A percentile compares a stretch with the other conserved stretches of the same genome.
These are phyloP conservation scores for Mirounga angustirostris DNA, from an alignment of 2,113 vertebrate species.

Conservation along the genomic window DNA sequence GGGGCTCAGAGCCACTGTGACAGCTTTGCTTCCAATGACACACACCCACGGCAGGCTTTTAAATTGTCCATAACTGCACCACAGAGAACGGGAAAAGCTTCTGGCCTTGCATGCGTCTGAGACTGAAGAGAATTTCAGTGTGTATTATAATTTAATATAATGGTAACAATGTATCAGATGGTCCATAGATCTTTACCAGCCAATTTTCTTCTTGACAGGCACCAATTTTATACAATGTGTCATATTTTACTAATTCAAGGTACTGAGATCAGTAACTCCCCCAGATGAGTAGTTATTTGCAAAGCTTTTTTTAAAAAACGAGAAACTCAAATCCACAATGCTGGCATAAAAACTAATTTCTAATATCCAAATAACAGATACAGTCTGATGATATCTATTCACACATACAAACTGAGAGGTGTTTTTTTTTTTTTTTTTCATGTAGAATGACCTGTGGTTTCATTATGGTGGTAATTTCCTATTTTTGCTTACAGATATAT, in stretches of 20 bases:
- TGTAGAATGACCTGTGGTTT: neutral
- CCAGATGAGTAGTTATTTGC: neutral
- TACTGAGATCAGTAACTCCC: neutral
- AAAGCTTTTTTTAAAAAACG: neutral
- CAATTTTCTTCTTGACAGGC: slow-evolving; percentile 50
- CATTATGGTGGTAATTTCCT: neutral
- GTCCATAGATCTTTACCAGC: neutral
- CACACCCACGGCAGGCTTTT: neutral
- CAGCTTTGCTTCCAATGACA: neutral
- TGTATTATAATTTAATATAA: neutral
- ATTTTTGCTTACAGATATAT: neutral
- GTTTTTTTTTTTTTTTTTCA: neutral
- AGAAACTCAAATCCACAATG: slow-evolving; percentile 29
- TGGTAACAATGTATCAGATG: neutral
- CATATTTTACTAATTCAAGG: slow-evolving; percentile 5
- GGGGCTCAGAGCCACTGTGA: fast-evolving
- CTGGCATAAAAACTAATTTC: neutral
- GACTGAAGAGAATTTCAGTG: neutral
- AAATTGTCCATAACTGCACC: fast-evolving
- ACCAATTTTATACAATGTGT: neutral
- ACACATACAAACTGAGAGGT: neutral
- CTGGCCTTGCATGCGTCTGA: neutral
- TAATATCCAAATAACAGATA: neutral
- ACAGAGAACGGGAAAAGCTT: neutral
- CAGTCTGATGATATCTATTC: neutral